Evolutionary conservation across 2,888 invertebrate species (phyloP), one percentile per base, ranked within the genome.

Genomic region (Conistra vaccinii): DNA sequence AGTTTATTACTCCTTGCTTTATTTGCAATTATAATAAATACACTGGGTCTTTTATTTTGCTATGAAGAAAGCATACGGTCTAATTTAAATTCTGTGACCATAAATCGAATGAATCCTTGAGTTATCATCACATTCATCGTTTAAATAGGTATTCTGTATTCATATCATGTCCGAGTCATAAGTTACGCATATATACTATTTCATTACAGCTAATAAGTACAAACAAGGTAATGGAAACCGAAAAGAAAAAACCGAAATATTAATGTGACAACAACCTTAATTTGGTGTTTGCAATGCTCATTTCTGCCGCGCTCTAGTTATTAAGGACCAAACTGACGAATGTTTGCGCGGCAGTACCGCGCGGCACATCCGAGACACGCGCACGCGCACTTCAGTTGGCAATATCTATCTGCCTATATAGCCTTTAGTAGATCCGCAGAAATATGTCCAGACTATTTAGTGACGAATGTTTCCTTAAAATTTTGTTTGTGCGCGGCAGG

Each of bases 101-200:
- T 74, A 42, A 42, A 32, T 71, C n/a, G 2, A 42, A 32, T 26
- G 12, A 42, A 71, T 32, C 42, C 35, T 35, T 35, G 35, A 53
- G 0, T n/a, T 23, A 29, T n/a, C 39, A 29, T n/a, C 39, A 55
- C 29, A 42, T 39, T 26, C 29, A 58, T 48, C 7, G 35, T 29
- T 26, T 73, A 48, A 23, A 17, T 73, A n/a, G n/a, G n/a, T n/a
- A 35, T 57, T 72, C 23, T 45, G 55, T 42, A 42, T 53, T n/a
- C 17, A 60, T 35, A 39, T 23, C 23, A 3, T 17, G 35, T 23
- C 14, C 7, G 0, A 12, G 23, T 4, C 12, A 10, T 55, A 45
- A 26, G 6, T 39, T 20, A n/a, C 5, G 12, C 7, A 32, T 39
- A 32, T 35, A 23, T 51, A 10, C 23, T 23, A 23, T 20, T 53